Evolutionary conservation across 2,888 invertebrate species (phyloP).

Genomic region (Copidosoma aretas): DNA sequence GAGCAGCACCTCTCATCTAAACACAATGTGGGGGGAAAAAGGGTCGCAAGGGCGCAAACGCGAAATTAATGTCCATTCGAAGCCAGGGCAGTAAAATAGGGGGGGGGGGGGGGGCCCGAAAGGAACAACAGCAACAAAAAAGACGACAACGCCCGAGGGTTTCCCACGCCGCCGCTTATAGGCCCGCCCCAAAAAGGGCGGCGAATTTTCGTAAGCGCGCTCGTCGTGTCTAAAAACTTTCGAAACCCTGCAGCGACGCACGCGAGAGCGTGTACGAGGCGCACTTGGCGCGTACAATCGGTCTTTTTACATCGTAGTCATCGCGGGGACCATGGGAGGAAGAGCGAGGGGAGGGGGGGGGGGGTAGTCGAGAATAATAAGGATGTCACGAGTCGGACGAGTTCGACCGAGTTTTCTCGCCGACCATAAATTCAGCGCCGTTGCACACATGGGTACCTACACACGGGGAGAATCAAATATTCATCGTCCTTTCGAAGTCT

Average conservation of each 20-base stretch:
- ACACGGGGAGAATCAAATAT: constrained; percentile 36
- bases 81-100: too few relatives aligned
- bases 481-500: constrained; percentile 32
- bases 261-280: too few relatives aligned
- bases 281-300: background rate
- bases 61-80: background rate
- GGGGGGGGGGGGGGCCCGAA: too few relatives aligned
- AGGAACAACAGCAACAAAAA: background rate
- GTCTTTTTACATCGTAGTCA: background rate
- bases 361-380: too few relatives aligned
- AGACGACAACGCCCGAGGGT: background rate
- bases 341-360: background rate
- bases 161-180: background rate
- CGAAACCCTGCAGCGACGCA: constrained; percentile 1
- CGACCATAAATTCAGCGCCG: constrained; percentile 18
- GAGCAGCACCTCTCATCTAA: background rate
- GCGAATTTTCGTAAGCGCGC: constrained; percentile 28
- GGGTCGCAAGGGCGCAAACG: background rate
- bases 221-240: constrained; percentile 24
- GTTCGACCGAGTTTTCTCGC: background rate
- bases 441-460: background rate
- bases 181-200: background rate
- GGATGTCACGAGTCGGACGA: constrained; percentile 14
- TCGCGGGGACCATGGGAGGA: too few relatives aligned
- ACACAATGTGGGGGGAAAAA: background rate